Conservation (phyloP, 1,140 invertebrate species). For the Trichonephila inaurata region DNA sequence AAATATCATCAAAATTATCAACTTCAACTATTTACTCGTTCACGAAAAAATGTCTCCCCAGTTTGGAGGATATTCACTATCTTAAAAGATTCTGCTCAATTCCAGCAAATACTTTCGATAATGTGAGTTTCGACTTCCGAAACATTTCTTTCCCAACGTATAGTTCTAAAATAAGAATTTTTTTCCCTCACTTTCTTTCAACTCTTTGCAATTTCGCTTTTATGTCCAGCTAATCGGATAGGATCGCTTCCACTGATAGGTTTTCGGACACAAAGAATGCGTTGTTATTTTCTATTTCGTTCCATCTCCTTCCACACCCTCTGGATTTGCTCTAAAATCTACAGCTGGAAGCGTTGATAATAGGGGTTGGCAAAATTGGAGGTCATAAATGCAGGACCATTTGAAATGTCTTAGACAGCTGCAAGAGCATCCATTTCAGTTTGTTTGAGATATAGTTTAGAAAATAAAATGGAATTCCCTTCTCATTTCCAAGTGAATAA, state of each 20-base stretch:
- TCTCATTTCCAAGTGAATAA: no score
- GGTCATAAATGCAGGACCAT: neutral
- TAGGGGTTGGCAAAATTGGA: neutral
- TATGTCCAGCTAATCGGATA: conserved; percentile 44
- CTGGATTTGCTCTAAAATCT: neutral
- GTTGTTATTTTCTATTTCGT: conserved; percentile 31
- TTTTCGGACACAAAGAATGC: neutral
- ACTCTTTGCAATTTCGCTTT: conserved; percentile 40
- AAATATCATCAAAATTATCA: no score
- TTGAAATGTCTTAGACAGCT: no score
- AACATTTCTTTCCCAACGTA: neutral
- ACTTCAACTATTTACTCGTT: no score
- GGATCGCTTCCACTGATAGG: conserved; percentile 36
- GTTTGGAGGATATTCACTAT: neutral
- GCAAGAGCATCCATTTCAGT: no score
- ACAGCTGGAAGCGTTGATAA: neutral
- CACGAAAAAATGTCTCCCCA: neutral
- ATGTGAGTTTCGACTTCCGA: neutral
- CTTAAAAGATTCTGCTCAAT: neutral
- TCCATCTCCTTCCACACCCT: neutral
- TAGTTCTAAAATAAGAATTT: neutral
- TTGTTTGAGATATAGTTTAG: no score
- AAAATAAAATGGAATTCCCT: no score
- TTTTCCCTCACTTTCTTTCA: neutral
- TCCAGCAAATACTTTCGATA: neutral